These are phyloP conservation scores for Kryptopterus vitreolus DNA, from an alignment of 2,797 vertebrate species.

Conservation along the genomic window DNA sequence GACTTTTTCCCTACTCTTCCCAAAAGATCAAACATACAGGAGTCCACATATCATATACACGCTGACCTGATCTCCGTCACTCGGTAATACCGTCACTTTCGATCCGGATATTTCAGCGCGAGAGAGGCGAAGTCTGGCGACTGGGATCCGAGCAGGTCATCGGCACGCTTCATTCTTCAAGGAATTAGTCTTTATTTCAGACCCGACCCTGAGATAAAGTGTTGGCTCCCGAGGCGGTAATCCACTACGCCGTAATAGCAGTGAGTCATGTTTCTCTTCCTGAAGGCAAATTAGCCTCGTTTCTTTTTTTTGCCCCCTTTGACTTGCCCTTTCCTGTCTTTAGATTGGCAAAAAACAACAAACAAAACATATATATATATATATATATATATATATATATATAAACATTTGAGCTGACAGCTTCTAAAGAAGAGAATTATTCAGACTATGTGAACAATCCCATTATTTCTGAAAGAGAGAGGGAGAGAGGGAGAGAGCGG, in stretches of 20 bases:
- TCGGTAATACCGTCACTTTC: background rate
- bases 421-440: slow-evolving; percentile 1
- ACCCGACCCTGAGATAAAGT: slow-evolving; percentile 21
- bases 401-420: background rate
- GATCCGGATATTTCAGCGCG: background rate
- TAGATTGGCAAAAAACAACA: slow-evolving; percentile 50
- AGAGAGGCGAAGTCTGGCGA: slow-evolving; percentile 1
- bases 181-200: slow-evolving; percentile 37
- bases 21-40: no score
- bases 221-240: slow-evolving; percentile 19
- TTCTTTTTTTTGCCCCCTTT: slow-evolving; percentile 13
- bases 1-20: no score
- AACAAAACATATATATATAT: no score
- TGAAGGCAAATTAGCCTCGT: slow-evolving; percentile 49
- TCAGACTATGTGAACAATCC: slow-evolving; percentile 53
- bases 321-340: slow-evolving; percentile 70
- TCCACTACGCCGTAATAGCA: slow-evolving; percentile 34
- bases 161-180: slow-evolving; percentile 15
- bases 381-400: no score
- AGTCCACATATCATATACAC: no score
- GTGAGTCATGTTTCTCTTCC: slow-evolving; percentile 45
- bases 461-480: slow-evolving; percentile 44
- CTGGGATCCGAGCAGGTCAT: slow-evolving; percentile 10
- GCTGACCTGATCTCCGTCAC: no score
- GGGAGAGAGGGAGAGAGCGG: slow-evolving; percentile 1